Conservation (phyloP, 2,888 invertebrate species). For the Heliothis peltigera region DNA sequence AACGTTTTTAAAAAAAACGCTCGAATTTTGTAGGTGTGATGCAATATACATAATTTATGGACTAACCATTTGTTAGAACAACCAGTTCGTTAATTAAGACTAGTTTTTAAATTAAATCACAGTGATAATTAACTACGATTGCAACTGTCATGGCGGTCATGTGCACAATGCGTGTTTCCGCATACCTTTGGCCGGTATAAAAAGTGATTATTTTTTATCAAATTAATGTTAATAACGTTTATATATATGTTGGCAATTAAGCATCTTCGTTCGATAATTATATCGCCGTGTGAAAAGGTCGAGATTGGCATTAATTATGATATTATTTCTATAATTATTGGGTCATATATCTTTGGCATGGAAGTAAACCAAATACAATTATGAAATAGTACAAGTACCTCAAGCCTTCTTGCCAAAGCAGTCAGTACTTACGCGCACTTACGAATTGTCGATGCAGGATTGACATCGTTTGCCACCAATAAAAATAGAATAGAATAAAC, state of each 20-base stretch:
- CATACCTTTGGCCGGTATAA: conserved; percentile 45
- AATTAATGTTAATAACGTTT: conserved; percentile 45
- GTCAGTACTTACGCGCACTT: too few species aligned
- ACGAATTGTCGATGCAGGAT: too few species aligned
- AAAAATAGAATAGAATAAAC: too few species aligned
- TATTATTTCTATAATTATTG: conserved; percentile 37
- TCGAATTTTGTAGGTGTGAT: not conserved
- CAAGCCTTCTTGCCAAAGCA: too few species aligned
- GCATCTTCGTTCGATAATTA: conserved; percentile 32
- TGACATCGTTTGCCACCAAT: too few species aligned
- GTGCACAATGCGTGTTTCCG: conserved; percentile 34
- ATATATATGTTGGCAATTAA: conserved; percentile 31
- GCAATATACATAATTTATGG: not conserved
- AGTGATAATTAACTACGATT: not conserved
- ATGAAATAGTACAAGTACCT: too few species aligned
- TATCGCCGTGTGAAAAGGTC: conserved; percentile 55
- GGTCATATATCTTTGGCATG: conserved; percentile 33
- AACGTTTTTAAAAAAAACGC: conserved; percentile 3
- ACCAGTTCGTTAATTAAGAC: conserved; percentile 3
- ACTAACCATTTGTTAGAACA: not conserved
- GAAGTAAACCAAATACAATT: not conserved
- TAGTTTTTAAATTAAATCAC: conserved; percentile 16
- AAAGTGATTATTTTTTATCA: conserved; percentile 50
- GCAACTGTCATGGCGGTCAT: conserved; percentile 14
- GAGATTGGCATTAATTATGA: conserved; percentile 47